phyloP scores from a whole-genome alignment of 1,140 invertebrate species.

The Brachionus plicatilis region DNA sequence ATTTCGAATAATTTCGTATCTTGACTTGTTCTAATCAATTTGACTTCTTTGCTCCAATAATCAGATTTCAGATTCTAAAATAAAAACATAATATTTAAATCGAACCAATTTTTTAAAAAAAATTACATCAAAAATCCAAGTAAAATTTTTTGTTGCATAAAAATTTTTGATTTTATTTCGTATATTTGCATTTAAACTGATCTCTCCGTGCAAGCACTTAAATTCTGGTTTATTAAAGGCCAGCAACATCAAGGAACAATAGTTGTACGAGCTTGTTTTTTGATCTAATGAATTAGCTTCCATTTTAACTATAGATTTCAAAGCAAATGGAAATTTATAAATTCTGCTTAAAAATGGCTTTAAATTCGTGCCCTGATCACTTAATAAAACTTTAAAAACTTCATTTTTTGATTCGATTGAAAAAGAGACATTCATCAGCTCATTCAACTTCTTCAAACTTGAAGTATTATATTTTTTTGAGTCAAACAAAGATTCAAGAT shows the following conservation, averaged over 20 bases:
- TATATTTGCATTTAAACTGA: neutral
- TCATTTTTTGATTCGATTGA: neutral
- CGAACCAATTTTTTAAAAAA: neutral
- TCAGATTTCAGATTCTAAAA: neutral
- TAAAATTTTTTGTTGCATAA: neutral
- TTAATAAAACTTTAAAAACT: neutral
- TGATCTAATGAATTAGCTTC: neutral
- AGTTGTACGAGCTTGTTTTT: neutral
- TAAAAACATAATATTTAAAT: neutral
- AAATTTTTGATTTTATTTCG: neutral
- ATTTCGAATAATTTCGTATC: neutral
- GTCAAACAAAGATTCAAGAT: neutral
- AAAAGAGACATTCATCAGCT: neutral
- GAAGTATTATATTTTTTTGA: neutral
- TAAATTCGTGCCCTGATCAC: neutral
- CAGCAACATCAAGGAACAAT: neutral
- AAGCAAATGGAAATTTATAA: neutral
- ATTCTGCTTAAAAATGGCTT: neutral
- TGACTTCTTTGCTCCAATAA: neutral
- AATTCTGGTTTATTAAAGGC: neutral
- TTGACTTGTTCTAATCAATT: neutral
- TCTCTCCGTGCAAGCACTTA: neutral
- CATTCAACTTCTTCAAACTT: neutral
- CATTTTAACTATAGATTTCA: neutral
- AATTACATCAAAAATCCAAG: neutral